Conservation (phyloP, 2,888 invertebrate species). For the Rhingia rostrata region DNA sequence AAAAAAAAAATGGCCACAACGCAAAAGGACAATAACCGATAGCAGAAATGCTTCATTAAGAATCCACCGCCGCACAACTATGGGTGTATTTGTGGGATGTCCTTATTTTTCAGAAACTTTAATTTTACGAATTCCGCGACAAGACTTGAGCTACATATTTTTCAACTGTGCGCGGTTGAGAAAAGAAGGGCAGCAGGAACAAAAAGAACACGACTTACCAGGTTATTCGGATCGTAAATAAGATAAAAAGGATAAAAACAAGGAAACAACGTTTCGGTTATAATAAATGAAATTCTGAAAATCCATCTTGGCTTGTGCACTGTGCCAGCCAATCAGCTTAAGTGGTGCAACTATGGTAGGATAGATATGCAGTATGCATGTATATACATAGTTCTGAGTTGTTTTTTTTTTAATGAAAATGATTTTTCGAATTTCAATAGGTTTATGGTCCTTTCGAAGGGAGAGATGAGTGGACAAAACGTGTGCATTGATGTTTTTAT, state of each 20-base stretch:
- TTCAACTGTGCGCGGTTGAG: constrained; percentile 5
- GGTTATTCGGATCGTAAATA: constrained; percentile 14
- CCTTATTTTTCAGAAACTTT: constrained; percentile 55
- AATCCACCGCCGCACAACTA: not conserved
- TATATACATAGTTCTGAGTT: no score
- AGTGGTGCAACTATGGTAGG: constrained; percentile 13
- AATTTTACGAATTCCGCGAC: constrained; percentile 45
- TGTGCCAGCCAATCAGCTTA: constrained; percentile 37
- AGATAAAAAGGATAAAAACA: constrained; percentile 20
- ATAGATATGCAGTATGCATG: not conserved
- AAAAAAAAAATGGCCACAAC: constrained; percentile 1
- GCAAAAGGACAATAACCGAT: constrained; percentile 71
- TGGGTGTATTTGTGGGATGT: constrained; percentile 20
- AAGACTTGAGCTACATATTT: constrained; percentile 42
- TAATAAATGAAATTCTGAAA: constrained; percentile 42
- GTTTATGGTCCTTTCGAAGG: no score
- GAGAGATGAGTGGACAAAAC: no score
- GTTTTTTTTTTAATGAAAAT: no score
- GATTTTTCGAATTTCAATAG: no score
- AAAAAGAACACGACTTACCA: not conserved
- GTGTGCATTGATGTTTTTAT: no score
- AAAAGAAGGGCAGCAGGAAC: constrained; percentile 9
- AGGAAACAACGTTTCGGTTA: constrained; percentile 43
- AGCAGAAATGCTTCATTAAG: constrained; percentile 63
- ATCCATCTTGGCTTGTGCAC: not conserved